Conservation (phyloP, 2,888 invertebrate species). For the Phalera bucephala region DNA sequence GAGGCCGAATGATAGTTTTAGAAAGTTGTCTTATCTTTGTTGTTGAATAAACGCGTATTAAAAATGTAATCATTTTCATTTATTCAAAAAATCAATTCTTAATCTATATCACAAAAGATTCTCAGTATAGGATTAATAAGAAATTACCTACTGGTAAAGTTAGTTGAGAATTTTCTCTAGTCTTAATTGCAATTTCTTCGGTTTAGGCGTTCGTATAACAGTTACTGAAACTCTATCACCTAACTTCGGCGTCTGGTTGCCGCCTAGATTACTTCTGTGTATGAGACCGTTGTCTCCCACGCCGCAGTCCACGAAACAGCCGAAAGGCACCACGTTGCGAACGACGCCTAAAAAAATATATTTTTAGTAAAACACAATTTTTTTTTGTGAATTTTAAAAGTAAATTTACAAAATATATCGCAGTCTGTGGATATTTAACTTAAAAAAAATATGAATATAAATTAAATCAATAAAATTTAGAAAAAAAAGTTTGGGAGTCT, state of each 20-base stretch:
- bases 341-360: constrained; percentile 85
- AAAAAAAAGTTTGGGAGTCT: too few relatives aligned
- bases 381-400: too few relatives aligned
- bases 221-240: constrained; percentile 88
- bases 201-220: constrained; percentile 82
- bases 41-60: constrained; percentile 9
- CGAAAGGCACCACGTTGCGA: constrained; percentile 94
- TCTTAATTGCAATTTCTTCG: constrained; percentile 82
- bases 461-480: too few relatives aligned
- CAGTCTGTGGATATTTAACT: too few relatives aligned
- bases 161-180: constrained; percentile 68
- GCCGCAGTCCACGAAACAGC: constrained; percentile 95
- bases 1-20: constrained; percentile 54
- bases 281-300: constrained; percentile 88
- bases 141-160: constrained; percentile 25
- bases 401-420: too few relatives aligned
- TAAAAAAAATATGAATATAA: too few relatives aligned
- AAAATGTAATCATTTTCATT: background rate
- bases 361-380: too few relatives aligned
- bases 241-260: constrained; percentile 78
- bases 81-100: constrained; percentile 9
- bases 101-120: constrained; percentile 16
- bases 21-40: background rate
- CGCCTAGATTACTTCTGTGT: constrained; percentile 84
- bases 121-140: constrained; percentile 1